These are phyloP conservation scores for Tenthredo amoena DNA, from an alignment of 2,888 invertebrate species.

Conservation along the genomic window DNA sequence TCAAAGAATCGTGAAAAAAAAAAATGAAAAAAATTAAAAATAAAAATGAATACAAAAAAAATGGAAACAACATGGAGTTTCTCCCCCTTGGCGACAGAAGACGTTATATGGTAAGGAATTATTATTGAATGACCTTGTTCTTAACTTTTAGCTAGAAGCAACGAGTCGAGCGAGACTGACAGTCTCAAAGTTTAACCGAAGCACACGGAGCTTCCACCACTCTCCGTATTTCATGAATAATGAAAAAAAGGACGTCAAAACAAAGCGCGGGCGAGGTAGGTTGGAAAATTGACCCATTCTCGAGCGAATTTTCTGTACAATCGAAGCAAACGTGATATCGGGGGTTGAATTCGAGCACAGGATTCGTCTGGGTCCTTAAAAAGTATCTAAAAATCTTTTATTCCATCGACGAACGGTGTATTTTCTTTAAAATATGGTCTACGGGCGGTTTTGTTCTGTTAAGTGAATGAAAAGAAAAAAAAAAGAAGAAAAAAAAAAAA, in stretches of 20 bases:
- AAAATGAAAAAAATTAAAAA: not conserved
- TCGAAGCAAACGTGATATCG: not conserved
- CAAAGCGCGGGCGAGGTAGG: too few species aligned
- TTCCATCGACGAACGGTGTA: not conserved
- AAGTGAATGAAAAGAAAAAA: not conserved
- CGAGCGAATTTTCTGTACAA: not conserved
- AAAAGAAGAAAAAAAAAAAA: not conserved
- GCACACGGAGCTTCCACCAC: not conserved
- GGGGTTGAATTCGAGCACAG: not conserved
- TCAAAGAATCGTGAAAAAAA: not conserved
- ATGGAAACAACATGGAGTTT: not conserved
- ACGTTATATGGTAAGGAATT: not conserved
- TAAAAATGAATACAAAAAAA: not conserved
- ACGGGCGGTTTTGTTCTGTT: not conserved
- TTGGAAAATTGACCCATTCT: too few species aligned
- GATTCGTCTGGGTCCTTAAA: not conserved
- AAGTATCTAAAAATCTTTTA: not conserved
- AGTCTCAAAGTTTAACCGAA: slow-evolving; percentile 20
- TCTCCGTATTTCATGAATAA: slow-evolving; percentile 40
- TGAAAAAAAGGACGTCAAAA: not conserved
- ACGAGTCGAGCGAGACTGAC: not conserved
- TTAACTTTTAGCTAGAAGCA: not conserved
- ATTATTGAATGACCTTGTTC: not conserved
- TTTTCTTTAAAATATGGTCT: not conserved
- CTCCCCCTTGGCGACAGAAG: not conserved